Conservation (phyloP, 2,113 vertebrate species). For the Delphinapterus leucas region DNA sequence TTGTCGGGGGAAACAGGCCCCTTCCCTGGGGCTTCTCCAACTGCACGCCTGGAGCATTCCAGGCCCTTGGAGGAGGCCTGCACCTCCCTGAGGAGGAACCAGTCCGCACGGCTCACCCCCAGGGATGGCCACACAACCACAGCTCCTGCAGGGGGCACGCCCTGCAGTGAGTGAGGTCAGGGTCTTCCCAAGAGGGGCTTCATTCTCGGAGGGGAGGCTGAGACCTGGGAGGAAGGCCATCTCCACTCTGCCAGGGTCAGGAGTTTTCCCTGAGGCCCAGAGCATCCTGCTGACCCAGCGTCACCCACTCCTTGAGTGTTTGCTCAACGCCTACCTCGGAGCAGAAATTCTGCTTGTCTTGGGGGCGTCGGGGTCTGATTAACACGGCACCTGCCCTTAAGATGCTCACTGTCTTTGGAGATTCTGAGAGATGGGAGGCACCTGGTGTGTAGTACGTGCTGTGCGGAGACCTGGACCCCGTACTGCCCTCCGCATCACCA, state of each 20-base stretch:
- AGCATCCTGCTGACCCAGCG: accelerated
- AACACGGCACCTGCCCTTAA: neutral
- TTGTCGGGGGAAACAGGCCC: accelerated
- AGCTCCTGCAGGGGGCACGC: neutral
- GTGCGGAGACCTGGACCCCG: accelerated
- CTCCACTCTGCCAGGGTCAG: no score
- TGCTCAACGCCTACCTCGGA: accelerated
- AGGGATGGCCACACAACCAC: accelerated
- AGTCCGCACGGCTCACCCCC: accelerated
- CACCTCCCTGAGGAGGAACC: neutral
- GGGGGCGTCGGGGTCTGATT: accelerated
- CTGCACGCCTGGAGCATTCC: accelerated
- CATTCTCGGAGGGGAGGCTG: neutral
- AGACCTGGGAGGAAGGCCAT: neutral
- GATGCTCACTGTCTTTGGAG: neutral
- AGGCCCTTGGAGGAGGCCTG: neutral
- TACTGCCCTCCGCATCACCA: accelerated
- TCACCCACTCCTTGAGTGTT: accelerated
- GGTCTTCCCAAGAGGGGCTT: neutral
- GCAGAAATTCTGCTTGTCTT: no score
- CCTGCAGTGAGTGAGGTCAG: neutral
- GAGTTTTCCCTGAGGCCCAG: accelerated
- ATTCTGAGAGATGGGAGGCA: neutral
- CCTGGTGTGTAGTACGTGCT: accelerated
- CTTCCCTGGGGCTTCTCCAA: neutral